A percentile compares a stretch with the other conserved stretches of the same genome.
phyloP scores from a whole-genome alignment of 2,888 invertebrate genomes.

The Fabriciana adippe region DNA sequence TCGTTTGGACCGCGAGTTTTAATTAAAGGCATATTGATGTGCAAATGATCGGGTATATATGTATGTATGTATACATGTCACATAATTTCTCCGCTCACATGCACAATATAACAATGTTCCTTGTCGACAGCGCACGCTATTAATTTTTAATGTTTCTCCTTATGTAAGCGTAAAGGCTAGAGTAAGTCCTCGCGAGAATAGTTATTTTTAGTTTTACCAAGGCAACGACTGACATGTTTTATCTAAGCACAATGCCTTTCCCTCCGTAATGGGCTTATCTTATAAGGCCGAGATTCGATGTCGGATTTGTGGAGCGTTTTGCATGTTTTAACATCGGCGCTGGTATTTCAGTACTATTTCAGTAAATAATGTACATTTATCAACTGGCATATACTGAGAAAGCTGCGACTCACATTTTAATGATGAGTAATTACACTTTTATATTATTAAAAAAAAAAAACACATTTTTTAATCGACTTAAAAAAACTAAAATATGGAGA shows the following conservation, averaged over 20 bases:
- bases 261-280: slow-evolving; percentile 36
- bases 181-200: slow-evolving; percentile 14
- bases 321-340: slow-evolving; percentile 4
- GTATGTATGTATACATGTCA: slow-evolving; percentile 14
- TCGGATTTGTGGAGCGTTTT: slow-evolving; percentile 27
- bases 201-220: slow-evolving; percentile 38
- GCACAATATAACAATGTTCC: slow-evolving; percentile 24
- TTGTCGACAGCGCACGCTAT: slow-evolving; percentile 29
- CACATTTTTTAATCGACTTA: no score
- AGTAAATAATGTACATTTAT: background rate
- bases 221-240: slow-evolving; percentile 29
- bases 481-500: no score
- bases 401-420: background rate
- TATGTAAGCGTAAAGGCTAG: slow-evolving; percentile 26
- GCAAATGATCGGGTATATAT: slow-evolving; percentile 16
- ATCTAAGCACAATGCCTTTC: slow-evolving; percentile 33
- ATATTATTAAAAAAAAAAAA: no score
- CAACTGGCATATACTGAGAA: background rate
- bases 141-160: slow-evolving; percentile 39
- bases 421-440: no score
- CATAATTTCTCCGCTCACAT: slow-evolving; percentile 28
- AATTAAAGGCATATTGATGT: slow-evolving; percentile 24
- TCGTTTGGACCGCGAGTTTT: slow-evolving; percentile 20
- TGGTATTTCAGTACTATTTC: slow-evolving; percentile 1
- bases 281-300: slow-evolving; percentile 31